A percentile compares a stretch with the other conserved stretches of the same genome.
Evolutionary conservation across 2,113 vertebrate genomes (phyloP).

Genomic region (Dermatemys mawii): DNA sequence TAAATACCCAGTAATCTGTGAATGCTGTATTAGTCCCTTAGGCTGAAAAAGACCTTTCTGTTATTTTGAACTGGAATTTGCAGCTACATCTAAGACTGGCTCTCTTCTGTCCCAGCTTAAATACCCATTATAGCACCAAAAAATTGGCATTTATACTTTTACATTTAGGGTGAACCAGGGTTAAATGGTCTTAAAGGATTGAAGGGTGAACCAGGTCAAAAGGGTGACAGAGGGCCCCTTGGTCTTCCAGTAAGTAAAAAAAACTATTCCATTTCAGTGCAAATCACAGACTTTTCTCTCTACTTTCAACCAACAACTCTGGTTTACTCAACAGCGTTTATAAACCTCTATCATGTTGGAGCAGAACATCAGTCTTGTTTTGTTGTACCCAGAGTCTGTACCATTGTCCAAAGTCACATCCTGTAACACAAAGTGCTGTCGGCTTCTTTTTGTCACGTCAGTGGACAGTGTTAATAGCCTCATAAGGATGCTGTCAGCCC

Average conservation of each 20-base stretch:
- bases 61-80: conserved; percentile 79
- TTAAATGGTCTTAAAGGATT: conserved; percentile 95
- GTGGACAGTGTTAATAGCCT: conserved; percentile 33
- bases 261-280: conserved; percentile 79
- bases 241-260: conserved; percentile 98
- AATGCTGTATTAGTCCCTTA: not conserved
- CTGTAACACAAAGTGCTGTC: conserved; percentile 6
- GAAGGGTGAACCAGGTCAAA: conserved; percentile 96
- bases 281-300: conserved; percentile 76
- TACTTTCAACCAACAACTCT: conserved; percentile 65
- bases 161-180: conserved; percentile 94
- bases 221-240: conserved; percentile 98
- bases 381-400: conserved; percentile 44
- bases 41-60: conserved; percentile 16
- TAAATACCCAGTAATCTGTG: not conserved
- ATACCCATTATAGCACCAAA: conserved; percentile 77
- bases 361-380: conserved; percentile 41
- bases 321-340: conserved; percentile 61
- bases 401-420: not conserved
- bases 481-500: conserved; percentile 25
- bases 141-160: conserved; percentile 85
- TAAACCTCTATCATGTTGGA: conserved; percentile 9
- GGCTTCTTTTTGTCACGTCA: conserved; percentile 51
- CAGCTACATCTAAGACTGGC: conserved; percentile 67
- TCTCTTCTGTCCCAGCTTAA: conserved; percentile 79